Evolutionary conservation across 1,140 invertebrate genomes (phyloP).

Genomic region (Bemisia tabaci): DNA sequence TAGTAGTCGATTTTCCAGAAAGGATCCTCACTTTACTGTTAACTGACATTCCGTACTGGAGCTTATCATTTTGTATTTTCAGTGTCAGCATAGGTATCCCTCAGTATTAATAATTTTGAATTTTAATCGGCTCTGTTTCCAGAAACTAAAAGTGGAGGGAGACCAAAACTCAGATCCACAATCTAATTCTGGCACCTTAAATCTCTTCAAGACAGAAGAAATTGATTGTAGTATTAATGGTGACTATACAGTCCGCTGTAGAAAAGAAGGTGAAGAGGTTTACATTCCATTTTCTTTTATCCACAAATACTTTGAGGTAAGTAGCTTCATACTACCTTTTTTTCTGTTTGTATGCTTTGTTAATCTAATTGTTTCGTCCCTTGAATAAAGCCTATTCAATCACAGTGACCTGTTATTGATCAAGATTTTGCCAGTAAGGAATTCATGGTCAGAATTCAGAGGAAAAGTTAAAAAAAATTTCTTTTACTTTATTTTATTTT

Average conservation of each 20-base stretch:
- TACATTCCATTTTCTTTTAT: constrained; percentile 67
- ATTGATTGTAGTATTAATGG: constrained; percentile 85
- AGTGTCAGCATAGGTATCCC: not conserved
- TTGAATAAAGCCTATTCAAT: too few species aligned
- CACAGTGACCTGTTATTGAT: too few species aligned
- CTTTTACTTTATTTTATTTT: too few species aligned
- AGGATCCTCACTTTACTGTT: not conserved
- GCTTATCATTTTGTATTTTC: not conserved
- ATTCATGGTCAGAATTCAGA: too few species aligned
- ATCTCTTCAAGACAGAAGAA: constrained; percentile 34
- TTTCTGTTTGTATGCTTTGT: not conserved
- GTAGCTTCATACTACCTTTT: too few species aligned
- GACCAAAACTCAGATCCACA: not conserved
- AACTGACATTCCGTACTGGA: not conserved
- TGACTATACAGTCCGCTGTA: constrained; percentile 69
- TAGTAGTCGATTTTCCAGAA: too few species aligned
- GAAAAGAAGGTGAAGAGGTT: constrained; percentile 69
- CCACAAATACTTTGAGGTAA: not conserved
- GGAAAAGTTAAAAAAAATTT: too few species aligned
- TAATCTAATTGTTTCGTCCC: too few species aligned
- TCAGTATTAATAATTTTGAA: not conserved
- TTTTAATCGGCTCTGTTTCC: not conserved
- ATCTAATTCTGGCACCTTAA: not conserved
- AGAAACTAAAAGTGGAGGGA: not conserved
- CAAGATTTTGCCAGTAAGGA: too few species aligned